Evolutionary conservation across 2,797 vertebrate species (phyloP).

Genomic region (Synaphobranchus kaupii): DNA sequence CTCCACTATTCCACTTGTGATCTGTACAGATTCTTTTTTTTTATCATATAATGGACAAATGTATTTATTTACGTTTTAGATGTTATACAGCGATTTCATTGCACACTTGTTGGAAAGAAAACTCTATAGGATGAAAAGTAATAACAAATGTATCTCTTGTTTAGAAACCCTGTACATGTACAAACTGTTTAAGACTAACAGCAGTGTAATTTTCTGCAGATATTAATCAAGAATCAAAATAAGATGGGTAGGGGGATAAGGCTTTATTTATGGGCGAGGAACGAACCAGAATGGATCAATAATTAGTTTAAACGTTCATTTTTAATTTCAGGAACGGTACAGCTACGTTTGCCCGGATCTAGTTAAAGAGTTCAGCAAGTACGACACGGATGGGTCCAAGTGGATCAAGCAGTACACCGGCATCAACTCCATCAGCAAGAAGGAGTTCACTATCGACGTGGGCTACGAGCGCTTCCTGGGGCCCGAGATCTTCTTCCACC

Average conservation of each 20-base stretch:
- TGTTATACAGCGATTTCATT: not conserved
- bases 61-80: not conserved
- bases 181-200: not conserved
- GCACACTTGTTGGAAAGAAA: not conserved
- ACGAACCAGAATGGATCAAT: not conserved
- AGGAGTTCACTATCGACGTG: slow-evolving; percentile 96
- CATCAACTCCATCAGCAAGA: slow-evolving; percentile 93
- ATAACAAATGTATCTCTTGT: not conserved
- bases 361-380: slow-evolving; percentile 98
- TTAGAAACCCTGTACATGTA: not conserved
- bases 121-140: not conserved
- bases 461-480: slow-evolving; percentile 97
- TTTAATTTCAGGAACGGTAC: slow-evolving; percentile 84
- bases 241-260: not conserved
- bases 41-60: not conserved
- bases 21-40: not conserved
- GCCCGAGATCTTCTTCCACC: slow-evolving; percentile 98
- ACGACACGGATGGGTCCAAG: slow-evolving; percentile 93
- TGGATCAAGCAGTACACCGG: slow-evolving; percentile 99
- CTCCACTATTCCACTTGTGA: not conserved
- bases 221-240: not conserved
- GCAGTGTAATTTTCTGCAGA: not conserved
- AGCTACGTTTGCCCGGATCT: slow-evolving; percentile 98
- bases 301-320: not conserved
- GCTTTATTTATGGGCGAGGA: not conserved